Base-by-base conservation (phyloP, 1,140 invertebrate species). In the Drosophila saltans region DNA sequence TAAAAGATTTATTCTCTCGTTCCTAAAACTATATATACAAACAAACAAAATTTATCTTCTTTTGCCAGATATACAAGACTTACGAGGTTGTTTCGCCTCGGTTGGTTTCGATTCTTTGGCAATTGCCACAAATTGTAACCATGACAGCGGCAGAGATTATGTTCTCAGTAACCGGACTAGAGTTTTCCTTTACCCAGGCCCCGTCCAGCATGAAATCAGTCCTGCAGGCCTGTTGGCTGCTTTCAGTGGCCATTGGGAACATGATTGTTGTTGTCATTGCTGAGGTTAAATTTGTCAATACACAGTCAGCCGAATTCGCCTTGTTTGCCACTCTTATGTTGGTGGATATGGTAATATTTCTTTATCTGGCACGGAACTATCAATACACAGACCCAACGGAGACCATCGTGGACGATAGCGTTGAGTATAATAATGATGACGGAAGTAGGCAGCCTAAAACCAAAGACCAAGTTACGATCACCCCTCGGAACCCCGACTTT, bases 231-330 rank as follows among this genome's bases (percentile, higher is more conserved):
- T 94, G 95, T 0, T 99, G 98, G 97, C 93, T 98, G 5, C 91
- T 99, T 1, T 98, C 98, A 0, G 96, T 96, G 1, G 97, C 98
- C 0, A 94, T 98, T 84, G 98, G 98, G 16, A 98, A 99, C 93
- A 92, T 98, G 1, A 96, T 99, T 6, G 95, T 99, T 2, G 94
- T 99, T 26, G 94, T 99, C 30, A 95, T 98, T 7, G 96, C 94
- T 0, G 93, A 91, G 52, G 48, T 85, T 2, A 81, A 91, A 66
- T 69, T 92, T 62, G 91, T 92, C 26, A 36, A 83, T 2, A 90
- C 88, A 11, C 91, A 92, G 70, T 93, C 95, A 9, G 94, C 94
- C 39, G 97, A 98, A 91, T 98, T 98, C 91, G 96, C 98, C 90
- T 92, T 98, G 1, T 99, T 98, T 92, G 96, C 97, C 26, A 95